phyloP scores from a whole-genome alignment of 2,113 vertebrate species.

The Empidonax alnorum region DNA sequence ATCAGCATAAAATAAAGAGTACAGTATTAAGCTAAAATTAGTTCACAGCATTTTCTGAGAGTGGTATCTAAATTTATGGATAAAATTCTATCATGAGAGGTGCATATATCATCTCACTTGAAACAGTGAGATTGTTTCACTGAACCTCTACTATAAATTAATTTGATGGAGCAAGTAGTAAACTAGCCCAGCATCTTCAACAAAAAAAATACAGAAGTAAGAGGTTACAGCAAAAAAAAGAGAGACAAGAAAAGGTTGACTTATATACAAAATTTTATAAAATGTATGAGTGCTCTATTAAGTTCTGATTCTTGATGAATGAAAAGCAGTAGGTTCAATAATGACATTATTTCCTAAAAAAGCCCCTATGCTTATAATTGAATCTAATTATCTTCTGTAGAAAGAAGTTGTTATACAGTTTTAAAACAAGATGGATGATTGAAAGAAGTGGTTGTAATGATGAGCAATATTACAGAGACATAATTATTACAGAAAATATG shows the following conservation, averaged over 20 bases:
- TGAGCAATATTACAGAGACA: background rate
- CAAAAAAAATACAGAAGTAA: background rate
- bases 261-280: background rate
- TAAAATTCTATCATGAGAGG: background rate
- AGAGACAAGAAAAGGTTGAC: background rate
- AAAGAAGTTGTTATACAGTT: background rate
- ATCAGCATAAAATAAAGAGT: background rate
- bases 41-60: background rate
- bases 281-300: background rate
- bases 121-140: background rate
- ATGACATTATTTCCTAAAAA: background rate
- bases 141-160: background rate
- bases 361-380: background rate
- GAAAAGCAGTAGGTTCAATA: slow-evolving; percentile 33
- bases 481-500: background rate
- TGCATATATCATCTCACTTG: background rate
- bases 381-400: background rate
- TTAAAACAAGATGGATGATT: background rate
- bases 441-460: background rate
- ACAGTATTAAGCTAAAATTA: background rate
- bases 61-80: background rate
- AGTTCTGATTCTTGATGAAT: background rate
- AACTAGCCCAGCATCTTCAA: background rate
- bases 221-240: background rate
- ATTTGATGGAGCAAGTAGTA: background rate